phyloP scores from a whole-genome alignment of 2,888 invertebrate species.

The Himalopsyche kuldschensis region DNA sequence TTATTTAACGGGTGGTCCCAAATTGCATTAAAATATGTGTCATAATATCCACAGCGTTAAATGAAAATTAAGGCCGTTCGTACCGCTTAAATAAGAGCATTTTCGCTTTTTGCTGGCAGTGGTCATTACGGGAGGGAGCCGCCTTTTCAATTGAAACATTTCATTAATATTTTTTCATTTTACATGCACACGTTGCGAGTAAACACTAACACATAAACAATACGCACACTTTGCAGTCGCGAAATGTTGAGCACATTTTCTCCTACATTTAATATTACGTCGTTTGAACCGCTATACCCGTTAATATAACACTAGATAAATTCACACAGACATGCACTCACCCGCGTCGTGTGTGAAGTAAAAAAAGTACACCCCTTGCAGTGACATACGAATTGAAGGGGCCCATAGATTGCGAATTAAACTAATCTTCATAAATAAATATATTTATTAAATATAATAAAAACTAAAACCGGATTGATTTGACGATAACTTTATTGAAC shows the following conservation, averaged over 20 bases:
- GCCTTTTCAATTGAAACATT: constrained; percentile 13
- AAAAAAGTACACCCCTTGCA: background rate
- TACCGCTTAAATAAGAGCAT: background rate
- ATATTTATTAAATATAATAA: no score
- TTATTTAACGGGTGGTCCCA: background rate
- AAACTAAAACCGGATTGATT: no score
- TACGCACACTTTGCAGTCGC: background rate
- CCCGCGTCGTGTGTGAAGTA: background rate
- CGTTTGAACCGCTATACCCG: background rate
- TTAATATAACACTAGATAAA: constrained; percentile 22
- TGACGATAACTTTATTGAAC: no score
- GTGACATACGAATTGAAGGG: background rate
- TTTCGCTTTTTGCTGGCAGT: background rate
- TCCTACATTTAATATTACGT: constrained; percentile 17
- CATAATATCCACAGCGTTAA: background rate
- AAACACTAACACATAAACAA: background rate
- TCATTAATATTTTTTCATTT: constrained; percentile 7
- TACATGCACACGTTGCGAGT: background rate
- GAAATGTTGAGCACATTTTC: constrained; percentile 9
- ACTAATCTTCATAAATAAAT: no score
- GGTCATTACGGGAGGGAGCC: background rate
- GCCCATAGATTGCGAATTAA: no score
- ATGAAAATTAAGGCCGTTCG: background rate
- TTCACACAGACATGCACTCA: constrained; percentile 13
- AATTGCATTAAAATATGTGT: background rate